phyloP scores from a whole-genome alignment of 2,797 vertebrate species.

The Gymnopithys bicolor region DNA sequence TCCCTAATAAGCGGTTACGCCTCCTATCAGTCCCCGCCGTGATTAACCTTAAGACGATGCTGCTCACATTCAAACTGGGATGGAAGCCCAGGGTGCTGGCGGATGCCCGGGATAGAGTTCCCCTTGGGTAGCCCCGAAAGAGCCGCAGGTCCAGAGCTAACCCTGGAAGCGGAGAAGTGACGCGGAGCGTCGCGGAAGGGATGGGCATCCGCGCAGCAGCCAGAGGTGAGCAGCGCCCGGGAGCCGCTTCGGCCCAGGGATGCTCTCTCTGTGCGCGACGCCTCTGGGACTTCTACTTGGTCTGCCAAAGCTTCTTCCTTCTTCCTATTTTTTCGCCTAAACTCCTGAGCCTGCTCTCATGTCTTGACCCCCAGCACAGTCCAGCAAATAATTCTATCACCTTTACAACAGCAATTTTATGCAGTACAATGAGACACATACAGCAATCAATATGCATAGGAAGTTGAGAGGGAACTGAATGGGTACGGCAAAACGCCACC shows the following conservation, averaged over 20 bases:
- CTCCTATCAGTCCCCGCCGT: conserved; percentile 59
- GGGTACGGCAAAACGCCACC: not conserved
- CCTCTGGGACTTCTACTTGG: not conserved
- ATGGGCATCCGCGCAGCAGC: not conserved
- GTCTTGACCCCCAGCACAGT: not conserved
- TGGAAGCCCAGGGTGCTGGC: conserved; percentile 41
- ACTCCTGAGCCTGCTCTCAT: not conserved
- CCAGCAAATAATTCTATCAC: not conserved
- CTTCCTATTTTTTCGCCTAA: not conserved
- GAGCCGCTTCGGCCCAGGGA: not conserved
- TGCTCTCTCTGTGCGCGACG: not conserved
- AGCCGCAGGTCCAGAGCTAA: not conserved
- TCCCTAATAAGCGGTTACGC: conserved; percentile 62
- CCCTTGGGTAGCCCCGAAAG: not conserved
- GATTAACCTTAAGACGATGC: conserved; percentile 70
- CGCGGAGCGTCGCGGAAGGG: not conserved
- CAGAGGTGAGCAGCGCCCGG: not conserved
- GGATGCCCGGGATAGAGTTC: not conserved
- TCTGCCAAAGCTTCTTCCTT: not conserved
- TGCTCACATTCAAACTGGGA: conserved; percentile 54
- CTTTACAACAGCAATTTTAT: not conserved
- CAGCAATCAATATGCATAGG: not conserved
- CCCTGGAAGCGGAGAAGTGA: not conserved
- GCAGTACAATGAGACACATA: not conserved
- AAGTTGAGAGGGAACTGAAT: not conserved